Conservation (phyloP, 53 echinoderm and acorn worm genomes). For the Glandiceps talaboti region DNA sequence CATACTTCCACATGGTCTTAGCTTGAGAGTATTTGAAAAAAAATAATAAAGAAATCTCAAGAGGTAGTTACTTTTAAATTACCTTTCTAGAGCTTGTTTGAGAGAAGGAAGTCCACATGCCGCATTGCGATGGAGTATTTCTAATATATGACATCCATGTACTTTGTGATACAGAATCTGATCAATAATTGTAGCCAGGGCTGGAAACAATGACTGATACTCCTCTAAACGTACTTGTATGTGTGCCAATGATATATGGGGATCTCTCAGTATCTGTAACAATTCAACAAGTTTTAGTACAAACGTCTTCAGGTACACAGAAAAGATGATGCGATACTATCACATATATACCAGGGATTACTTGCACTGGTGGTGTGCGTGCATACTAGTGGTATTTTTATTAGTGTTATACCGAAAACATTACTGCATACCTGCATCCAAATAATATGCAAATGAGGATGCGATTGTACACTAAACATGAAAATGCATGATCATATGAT, state of each 20-base stretch:
- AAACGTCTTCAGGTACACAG: too few species aligned
- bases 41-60: too few species aligned
- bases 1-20: too few species aligned
- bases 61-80: too few species aligned
- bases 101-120: slow-evolving; percentile 80
- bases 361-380: not conserved
- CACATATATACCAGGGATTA: too few species aligned
- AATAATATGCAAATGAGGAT: too few species aligned
- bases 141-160: slow-evolving; percentile 82
- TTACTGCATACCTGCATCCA: too few species aligned
- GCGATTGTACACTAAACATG: too few species aligned
- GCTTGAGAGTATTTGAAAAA: too few species aligned
- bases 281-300: too few species aligned
- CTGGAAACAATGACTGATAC: slow-evolving; percentile 69
- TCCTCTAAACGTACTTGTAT: slow-evolving; percentile 65
- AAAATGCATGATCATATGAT: too few species aligned
- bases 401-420: not conserved
- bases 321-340: too few species aligned
- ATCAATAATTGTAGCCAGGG: slow-evolving; percentile 46
- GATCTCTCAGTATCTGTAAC: slow-evolving; percentile 57
- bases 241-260: slow-evolving; percentile 64
- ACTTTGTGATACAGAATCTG: slow-evolving; percentile 49
- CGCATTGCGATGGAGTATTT: slow-evolving; percentile 67
- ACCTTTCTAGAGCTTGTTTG: slow-evolving; percentile 63
- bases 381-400: not conserved